Evolutionary conservation across 2,888 invertebrate species (phyloP).

Genomic region (Hydraecia micacea): DNA sequence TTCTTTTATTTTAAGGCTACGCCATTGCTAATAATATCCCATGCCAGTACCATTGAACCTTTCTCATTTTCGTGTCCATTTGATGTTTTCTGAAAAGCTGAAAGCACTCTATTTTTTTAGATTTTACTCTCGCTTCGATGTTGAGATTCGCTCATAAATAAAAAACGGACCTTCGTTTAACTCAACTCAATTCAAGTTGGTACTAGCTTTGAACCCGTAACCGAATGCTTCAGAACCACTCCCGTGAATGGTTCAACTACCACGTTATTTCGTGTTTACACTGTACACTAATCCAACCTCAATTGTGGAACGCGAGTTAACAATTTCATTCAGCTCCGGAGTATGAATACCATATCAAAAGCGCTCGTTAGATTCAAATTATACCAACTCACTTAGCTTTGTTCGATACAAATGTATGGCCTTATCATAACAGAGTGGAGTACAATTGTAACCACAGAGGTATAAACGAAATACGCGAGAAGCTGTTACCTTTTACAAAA

Average conservation of each 20-base stretch:
- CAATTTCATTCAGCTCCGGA: slow-evolving; percentile 58
- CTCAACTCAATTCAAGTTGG: slow-evolving; percentile 11
- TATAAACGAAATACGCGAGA: slow-evolving; percentile 39
- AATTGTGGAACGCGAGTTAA: slow-evolving; percentile 50
- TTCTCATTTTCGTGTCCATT: slow-evolving; percentile 33
- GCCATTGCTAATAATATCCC: background rate
- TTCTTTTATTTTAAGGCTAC: slow-evolving; percentile 6
- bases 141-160: slow-evolving; percentile 26
- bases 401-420: slow-evolving; percentile 60
- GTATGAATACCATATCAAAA: slow-evolving; percentile 61
- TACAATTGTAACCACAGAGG: slow-evolving; percentile 49
- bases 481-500: slow-evolving; percentile 38
- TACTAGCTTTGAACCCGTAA: background rate
- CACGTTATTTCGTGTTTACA: slow-evolving; percentile 30
- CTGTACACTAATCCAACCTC: slow-evolving; percentile 50
- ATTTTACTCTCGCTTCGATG: slow-evolving; percentile 3
- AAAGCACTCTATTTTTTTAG: slow-evolving; percentile 39
- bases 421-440: slow-evolving; percentile 59
- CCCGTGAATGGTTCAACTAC: slow-evolving; percentile 11
- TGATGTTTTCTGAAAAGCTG: slow-evolving; percentile 22
- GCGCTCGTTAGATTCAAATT: slow-evolving; percentile 66
- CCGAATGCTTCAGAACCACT: background rate
- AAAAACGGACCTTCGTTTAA: slow-evolving; percentile 3
- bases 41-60: slow-evolving; percentile 22
- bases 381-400: slow-evolving; percentile 54